These are phyloP conservation scores for Dendrophyllia cribrosa DNA, from an alignment of 64 coral and sea anemone species.

Conservation along the genomic window DNA sequence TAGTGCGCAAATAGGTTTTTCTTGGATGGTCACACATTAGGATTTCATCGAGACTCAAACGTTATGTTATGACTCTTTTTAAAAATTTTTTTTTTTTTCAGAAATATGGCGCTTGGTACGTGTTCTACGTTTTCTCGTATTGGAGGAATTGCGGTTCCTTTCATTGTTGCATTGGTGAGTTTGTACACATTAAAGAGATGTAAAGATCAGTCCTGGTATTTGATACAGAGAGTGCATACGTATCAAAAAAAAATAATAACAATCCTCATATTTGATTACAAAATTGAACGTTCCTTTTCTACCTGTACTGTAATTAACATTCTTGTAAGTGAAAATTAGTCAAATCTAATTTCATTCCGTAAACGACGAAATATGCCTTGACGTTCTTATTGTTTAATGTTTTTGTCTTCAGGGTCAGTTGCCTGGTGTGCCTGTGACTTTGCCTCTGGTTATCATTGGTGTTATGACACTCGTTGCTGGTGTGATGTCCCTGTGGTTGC, in stretches of 20 bases:
- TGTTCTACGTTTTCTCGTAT: conserved; percentile 49
- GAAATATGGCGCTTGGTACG: conserved; percentile 64
- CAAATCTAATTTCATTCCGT: too few relatives aligned
- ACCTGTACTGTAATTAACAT: too few relatives aligned
- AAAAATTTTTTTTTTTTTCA: background rate
- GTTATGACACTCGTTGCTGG: conserved; percentile 35
- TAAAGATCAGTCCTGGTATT: background rate
- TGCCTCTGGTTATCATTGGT: conserved; percentile 62
- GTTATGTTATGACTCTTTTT: background rate
- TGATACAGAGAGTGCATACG: background rate
- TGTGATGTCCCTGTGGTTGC: conserved; percentile 58
- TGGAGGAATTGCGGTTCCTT: conserved; percentile 58
- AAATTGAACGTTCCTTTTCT: too few relatives aligned
- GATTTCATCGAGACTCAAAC: background rate
- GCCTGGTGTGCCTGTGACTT: conserved; percentile 34
- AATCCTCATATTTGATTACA: too few relatives aligned
- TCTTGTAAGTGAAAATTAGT: too few relatives aligned
- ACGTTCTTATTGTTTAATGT: background rate
- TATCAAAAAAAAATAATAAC: too few relatives aligned
- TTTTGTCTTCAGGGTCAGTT: conserved; percentile 32
- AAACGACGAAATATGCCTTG: background rate
- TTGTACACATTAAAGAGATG: background rate
- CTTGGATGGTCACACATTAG: too few relatives aligned
- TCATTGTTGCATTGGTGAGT: conserved; percentile 54
- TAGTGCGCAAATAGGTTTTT: too few relatives aligned